Evolutionary conservation across 2,797 vertebrate species (phyloP).

Genomic region (Clamator glandarius): DNA sequence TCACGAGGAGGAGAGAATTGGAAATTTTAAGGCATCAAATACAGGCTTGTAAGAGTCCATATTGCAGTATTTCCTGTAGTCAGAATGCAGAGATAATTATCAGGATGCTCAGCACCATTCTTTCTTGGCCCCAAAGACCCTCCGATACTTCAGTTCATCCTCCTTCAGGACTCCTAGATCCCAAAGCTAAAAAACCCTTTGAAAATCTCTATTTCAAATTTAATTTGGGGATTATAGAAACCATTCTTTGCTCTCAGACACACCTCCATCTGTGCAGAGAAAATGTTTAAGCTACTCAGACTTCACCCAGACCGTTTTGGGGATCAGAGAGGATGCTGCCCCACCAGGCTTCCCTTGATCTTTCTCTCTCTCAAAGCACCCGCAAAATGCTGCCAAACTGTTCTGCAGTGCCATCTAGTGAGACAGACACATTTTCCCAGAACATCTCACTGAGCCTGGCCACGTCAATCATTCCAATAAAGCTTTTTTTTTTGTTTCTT

Average conservation of each 20-base stretch:
- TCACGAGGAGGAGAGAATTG: not conserved
- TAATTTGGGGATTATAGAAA: no score
- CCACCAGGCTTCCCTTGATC: not conserved
- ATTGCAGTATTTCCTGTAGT: not conserved
- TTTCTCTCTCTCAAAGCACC: not conserved
- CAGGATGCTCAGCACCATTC: not conserved
- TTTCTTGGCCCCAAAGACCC: not conserved
- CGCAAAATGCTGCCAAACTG: not conserved
- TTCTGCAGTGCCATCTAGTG: slow-evolving; percentile 69
- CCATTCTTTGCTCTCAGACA: no score
- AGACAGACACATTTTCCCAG: not conserved
- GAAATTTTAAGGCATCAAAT: not conserved
- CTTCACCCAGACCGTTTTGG: not conserved
- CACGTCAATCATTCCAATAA: not conserved
- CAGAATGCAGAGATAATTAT: not conserved
- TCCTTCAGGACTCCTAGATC: not conserved
- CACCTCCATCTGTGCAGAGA: not conserved
- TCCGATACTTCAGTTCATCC: not conserved
- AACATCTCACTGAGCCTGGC: not conserved
- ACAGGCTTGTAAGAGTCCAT: not conserved
- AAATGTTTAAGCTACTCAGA: not conserved
- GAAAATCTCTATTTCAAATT: no score
- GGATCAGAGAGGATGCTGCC: not conserved
- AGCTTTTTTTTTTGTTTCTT: accelerated
- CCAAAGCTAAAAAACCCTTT: no score